Evolutionary conservation across 1,140 invertebrate genomes (phyloP).

Genomic region (Drosophila tsacasi): DNA sequence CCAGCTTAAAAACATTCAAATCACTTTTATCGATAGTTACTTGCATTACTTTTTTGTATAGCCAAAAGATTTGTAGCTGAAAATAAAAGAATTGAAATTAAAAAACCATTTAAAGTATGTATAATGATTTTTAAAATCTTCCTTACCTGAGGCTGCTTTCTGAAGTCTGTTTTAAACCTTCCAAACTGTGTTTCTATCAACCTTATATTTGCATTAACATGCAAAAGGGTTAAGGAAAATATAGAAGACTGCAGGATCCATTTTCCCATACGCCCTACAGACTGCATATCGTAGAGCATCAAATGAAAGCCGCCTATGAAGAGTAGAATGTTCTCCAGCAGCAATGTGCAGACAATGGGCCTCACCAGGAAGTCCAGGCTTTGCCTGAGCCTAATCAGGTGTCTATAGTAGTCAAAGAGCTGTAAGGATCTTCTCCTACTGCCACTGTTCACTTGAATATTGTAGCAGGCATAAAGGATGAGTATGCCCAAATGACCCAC

Average conservation of each 20-base stretch:
- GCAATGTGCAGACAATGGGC: conserved; percentile 37
- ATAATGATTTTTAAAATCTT: too few relatives aligned
- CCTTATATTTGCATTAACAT: conserved; percentile 17
- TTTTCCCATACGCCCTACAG: neutral
- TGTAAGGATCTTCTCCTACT: neutral
- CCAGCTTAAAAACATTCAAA: conserved; percentile 28
- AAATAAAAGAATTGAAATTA: neutral
- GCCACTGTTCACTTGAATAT: neutral
- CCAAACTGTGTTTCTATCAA: conserved; percentile 33
- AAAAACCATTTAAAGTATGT: neutral
- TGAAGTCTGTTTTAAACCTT: conserved; percentile 1
- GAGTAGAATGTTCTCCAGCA: conserved; percentile 4
- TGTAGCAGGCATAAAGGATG: conserved; percentile 34
- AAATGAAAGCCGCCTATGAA: conserved; percentile 38
- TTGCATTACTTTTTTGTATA: conserved; percentile 7
- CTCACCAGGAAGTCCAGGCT: conserved; percentile 44
- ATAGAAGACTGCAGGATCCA: neutral
- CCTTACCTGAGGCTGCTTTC: conserved; percentile 27
- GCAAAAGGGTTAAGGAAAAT: conserved; percentile 27
- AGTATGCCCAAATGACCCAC: conserved; percentile 37
- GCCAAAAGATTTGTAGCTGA: conserved; percentile 51
- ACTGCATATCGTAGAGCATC: conserved; percentile 21
- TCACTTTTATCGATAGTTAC: neutral
- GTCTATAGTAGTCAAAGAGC: conserved; percentile 11
- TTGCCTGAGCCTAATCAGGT: conserved; percentile 36